phyloP scores from a whole-genome alignment of 2,888 invertebrate genomes.

The Electrophaes corylata region DNA sequence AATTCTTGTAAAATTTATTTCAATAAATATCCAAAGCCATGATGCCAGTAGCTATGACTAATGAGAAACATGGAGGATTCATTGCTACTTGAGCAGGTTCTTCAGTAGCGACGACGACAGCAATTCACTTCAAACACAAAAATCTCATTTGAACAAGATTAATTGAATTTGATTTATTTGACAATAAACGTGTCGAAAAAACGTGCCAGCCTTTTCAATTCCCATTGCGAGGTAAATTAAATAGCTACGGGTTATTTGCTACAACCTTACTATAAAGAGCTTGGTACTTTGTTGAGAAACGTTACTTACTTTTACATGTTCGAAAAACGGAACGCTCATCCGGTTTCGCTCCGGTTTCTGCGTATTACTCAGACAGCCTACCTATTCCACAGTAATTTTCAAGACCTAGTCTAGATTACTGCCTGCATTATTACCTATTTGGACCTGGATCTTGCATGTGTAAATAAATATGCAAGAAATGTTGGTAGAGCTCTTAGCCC shows the following conservation, averaged over 20 bases:
- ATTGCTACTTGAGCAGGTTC: conserved; percentile 10
- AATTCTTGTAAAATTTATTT: no score
- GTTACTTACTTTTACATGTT: not conserved
- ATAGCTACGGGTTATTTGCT: conserved; percentile 7
- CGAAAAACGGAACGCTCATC: not conserved
- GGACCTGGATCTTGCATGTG: no score
- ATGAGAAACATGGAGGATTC: conserved; percentile 7
- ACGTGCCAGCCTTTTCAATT: conserved; percentile 12
- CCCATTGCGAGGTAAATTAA: conserved; percentile 4
- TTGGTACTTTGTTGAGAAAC: not conserved
- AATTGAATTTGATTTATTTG: no score
- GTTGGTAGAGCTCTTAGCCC: no score
- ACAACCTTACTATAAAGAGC: not conserved
- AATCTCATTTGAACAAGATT: conserved; percentile 19
- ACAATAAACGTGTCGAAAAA: no score
- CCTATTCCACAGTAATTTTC: no score
- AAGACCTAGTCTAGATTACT: no score
- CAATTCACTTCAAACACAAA: conserved; percentile 19
- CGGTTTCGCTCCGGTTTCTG: no score
- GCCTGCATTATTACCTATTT: no score
- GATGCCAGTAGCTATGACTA: not conserved
- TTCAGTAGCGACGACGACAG: conserved; percentile 7
- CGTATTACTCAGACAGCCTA: no score
- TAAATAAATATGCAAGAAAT: no score
- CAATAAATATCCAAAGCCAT: no score